These are phyloP conservation scores for Oreocharis arfaki DNA, from an alignment of 2,113 vertebrate species.

Conservation along the genomic window DNA sequence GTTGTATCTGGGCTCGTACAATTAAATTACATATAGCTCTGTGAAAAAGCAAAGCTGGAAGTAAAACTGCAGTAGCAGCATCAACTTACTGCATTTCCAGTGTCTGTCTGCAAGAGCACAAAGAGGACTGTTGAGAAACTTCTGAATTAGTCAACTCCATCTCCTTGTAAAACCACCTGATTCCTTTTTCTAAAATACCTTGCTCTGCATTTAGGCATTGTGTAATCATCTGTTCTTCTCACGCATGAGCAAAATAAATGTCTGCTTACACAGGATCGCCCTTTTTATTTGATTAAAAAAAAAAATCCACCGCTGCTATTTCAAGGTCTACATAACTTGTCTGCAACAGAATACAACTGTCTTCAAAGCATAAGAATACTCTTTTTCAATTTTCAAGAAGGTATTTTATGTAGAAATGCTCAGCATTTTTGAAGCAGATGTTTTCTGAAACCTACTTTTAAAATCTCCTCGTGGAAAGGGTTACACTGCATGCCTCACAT, in stretches of 20 bases:
- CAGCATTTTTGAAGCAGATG: background rate
- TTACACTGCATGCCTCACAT: background rate
- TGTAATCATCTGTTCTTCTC: background rate
- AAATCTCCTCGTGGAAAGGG: background rate
- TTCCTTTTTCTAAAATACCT: background rate
- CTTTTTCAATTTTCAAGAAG: background rate
- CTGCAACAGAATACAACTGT: background rate
- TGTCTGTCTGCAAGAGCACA: background rate
- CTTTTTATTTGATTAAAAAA: background rate
- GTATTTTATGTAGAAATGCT: background rate
- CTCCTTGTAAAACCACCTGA: background rate
- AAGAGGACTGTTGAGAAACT: background rate
- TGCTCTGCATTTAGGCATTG: background rate
- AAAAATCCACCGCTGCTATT: background rate
- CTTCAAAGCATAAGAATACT: background rate
- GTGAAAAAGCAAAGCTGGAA: background rate
- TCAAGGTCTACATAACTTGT: background rate
- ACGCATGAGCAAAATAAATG: background rate
- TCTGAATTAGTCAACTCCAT: background rate
- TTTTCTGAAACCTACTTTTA: background rate
- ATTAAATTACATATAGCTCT: background rate
- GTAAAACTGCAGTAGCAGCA: background rate
- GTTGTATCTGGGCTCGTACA: rapidly evolving
- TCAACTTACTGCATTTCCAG: background rate
- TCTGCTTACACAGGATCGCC: background rate